Conservation (phyloP, 2,797 vertebrate genomes). For the Somateria mollissima region DNA sequence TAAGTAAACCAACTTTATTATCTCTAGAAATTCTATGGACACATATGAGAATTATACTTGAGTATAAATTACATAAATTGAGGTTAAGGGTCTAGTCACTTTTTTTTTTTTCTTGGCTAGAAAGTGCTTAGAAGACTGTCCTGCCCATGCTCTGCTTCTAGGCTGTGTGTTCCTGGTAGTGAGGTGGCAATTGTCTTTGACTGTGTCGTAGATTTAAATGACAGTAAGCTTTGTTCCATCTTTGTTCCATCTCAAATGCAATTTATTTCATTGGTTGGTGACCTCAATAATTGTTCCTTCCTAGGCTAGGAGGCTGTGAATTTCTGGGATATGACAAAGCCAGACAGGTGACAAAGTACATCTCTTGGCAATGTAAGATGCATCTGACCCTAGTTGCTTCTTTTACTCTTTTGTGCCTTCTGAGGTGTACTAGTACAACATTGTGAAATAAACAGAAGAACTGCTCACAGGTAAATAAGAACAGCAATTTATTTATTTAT, state of each 20-base stretch:
- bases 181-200: neutral
- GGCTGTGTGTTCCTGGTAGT: neutral
- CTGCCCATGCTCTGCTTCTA: neutral
- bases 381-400: neutral
- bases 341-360: neutral
- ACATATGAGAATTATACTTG: neutral
- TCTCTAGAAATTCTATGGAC: neutral
- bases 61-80: accelerated
- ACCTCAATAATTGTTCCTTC: neutral
- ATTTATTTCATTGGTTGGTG: neutral
- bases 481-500: neutral
- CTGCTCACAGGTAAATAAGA: neutral
- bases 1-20: neutral
- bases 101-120: neutral
- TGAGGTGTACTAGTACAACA: neutral
- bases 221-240: neutral
- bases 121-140: neutral
- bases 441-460: neutral
- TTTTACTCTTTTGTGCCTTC: neutral
- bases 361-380: neutral
- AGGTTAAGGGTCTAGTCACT: neutral
- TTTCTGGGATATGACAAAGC: neutral
- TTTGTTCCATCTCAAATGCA: neutral
- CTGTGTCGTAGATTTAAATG: neutral
- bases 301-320: neutral